These are phyloP conservation scores for Ischnus inquisitorius DNA, from an alignment of 2,888 invertebrate genomes.

Conservation along the genomic window DNA sequence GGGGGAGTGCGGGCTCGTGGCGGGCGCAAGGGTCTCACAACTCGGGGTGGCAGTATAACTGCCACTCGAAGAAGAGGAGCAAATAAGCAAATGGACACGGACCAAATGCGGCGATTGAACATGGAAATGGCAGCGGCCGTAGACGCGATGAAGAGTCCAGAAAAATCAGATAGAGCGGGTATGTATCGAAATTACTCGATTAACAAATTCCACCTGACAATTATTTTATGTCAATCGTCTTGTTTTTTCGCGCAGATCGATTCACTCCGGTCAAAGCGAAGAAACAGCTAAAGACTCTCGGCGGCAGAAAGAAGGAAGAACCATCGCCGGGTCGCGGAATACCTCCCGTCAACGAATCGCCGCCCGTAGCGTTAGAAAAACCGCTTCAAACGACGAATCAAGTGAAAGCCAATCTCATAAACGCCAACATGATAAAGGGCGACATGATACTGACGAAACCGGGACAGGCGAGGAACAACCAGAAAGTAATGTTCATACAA, in stretches of 20 bases:
- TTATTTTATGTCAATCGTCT: slow-evolving; percentile 23
- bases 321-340: slow-evolving; percentile 41
- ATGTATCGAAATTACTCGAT: not conserved
- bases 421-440: slow-evolving; percentile 83
- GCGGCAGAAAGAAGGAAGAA: slow-evolving; percentile 80
- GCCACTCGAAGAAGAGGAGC: slow-evolving; percentile 78
- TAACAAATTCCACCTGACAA: too few relatives aligned
- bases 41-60: slow-evolving; percentile 82
- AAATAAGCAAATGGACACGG: slow-evolving; percentile 83
- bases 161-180: slow-evolving; percentile 80
- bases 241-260: slow-evolving; percentile 67
- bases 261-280: slow-evolving; percentile 73
- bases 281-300: slow-evolving; percentile 76
- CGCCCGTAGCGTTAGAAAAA: slow-evolving; percentile 72
- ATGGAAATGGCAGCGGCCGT: slow-evolving; percentile 85
- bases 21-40: slow-evolving; percentile 82
- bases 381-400: slow-evolving; percentile 82
- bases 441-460: slow-evolving; percentile 84
- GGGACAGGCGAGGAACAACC: slow-evolving; percentile 80
- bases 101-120: slow-evolving; percentile 83
- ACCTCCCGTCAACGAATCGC: slow-evolving; percentile 57
- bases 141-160: slow-evolving; percentile 83
- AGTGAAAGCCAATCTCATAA: slow-evolving; percentile 87
- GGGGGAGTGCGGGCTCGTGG: slow-evolving; percentile 80
- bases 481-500: slow-evolving; percentile 81